Evolutionary conservation across 2,113 vertebrate genomes (phyloP), one percentile per base, ranked within the genome.

Genomic region (Paramisgurnus dabryanus): DNA sequence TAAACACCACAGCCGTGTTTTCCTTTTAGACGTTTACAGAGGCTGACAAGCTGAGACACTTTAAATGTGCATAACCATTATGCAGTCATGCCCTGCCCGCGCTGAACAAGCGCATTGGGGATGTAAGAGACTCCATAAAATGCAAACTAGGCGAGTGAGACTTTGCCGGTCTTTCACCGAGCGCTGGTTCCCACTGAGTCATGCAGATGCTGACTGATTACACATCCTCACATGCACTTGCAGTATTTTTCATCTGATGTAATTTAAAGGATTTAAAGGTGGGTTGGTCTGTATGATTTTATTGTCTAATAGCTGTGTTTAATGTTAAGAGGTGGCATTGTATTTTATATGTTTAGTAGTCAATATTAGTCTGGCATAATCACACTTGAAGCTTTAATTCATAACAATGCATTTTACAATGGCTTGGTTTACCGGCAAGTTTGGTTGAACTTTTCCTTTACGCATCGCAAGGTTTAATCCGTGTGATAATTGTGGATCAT

Each of bases 41-140:
- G 43, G 55, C 34, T 61, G 67, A 61, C 67, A 60, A 22, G 18
- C 45, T 61, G 18, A 61, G 17, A 60, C 53, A 63, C 41, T 63
- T 61, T 50, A 58, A 70, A 60, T 63, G 55, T 41, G 58, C 70
- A 73, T 73, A 45, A 27, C 41, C 12, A 60, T 70, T 71, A 71
- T 69, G 15, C 17, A 61, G 53, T 13, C 67, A 39, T 70, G 67
- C 58, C 69, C 58, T 64, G 67, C 6, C 57, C 34, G 39, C 64
- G 22, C 40, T 47, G 18, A 69, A 69, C 76, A 69, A 79, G 66
- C 77, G n/a, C 8, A 6, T 61, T 67, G 55, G 50, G 41, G 17
- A 61, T 47, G 11, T 63, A 69, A 11, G 8, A 58, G 9, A 60
- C 55, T 63, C 17, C 34, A 79, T 34, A 22, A 64, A 65, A 70